Evolutionary conservation across 1,140 invertebrate species (phyloP).

Genomic region (Pachyrhynchus sulphureomaculatus): DNA sequence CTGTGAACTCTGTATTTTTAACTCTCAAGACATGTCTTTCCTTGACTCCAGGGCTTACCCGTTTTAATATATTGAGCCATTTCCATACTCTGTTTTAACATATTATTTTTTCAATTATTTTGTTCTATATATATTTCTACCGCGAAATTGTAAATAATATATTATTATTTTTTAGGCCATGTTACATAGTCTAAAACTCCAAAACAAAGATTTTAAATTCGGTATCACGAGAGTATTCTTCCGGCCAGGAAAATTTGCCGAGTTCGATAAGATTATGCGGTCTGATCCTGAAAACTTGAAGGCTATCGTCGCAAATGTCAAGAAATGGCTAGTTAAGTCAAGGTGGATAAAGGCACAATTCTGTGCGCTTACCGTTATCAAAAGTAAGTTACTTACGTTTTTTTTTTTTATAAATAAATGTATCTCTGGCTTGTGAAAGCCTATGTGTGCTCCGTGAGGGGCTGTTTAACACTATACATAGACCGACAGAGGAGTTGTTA

Average conservation of each 20-base stretch:
- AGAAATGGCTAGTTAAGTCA: constrained; percentile 87
- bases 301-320: constrained; percentile 80
- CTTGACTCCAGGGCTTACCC: too few species aligned
- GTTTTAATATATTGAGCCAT: too few species aligned
- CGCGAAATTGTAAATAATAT: neutral
- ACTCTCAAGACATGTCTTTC: too few species aligned
- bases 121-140: too few species aligned
- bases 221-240: constrained; percentile 97
- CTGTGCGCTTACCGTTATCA: constrained; percentile 89
- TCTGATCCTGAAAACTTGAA: constrained; percentile 91
- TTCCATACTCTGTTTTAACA: too few species aligned
- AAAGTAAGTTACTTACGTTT: constrained; percentile 69
- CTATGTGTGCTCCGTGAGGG: too few species aligned
- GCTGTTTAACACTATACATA: too few species aligned
- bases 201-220: constrained; percentile 94
- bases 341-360: constrained; percentile 93
- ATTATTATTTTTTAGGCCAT: constrained; percentile 64
- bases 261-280: constrained; percentile 96
- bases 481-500: too few species aligned
- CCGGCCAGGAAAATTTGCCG: constrained; percentile 94
- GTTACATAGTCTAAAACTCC: constrained; percentile 90
- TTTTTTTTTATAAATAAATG: too few species aligned
- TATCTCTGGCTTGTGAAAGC: too few species aligned
- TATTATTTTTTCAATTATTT: too few species aligned
- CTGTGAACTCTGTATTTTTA: too few species aligned